Evolutionary conservation across 1,140 invertebrate genomes (phyloP), one percentile per base, ranked within the genome.

Genomic region (Ceratitis capitata): DNA sequence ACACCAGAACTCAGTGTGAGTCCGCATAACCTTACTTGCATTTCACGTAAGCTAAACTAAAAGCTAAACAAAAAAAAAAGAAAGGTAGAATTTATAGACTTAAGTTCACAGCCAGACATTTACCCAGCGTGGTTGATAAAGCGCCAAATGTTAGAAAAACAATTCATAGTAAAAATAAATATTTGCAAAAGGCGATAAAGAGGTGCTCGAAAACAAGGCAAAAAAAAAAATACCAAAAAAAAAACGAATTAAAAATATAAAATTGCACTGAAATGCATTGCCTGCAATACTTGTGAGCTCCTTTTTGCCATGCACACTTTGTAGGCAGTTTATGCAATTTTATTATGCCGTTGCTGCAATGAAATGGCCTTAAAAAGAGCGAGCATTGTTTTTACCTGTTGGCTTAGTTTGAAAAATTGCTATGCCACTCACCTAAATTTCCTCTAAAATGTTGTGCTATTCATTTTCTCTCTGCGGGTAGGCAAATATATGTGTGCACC

Each of bases 321-420:
- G 2, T 45, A 42, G 69, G 69, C 69, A 78, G 39, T 78, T 78
- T 78, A 45, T 78, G 35, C 69, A 42, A 78, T 47, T 78, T 78
- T 45, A 78, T 0, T 45, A 78, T 23, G 39, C 69, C 42, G 39
- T 78, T 39, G 32, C 23, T 9, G 39, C 64, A 42, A 19, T 39
- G 64, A 45, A 74, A 74, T 12, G 35, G 35, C 69, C 39, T 78
- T 42, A 78, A 78, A 78, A 47, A 78, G n/a, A 5, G 69, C 19
- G 14, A 14, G 35, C 61, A 35, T 69, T 78, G 69, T 78, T 78
- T 78, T 45, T 78, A 78, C 35, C 69, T 78, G 39, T 45, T 78
- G 69, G 69, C 69, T 78, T 78, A 78, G 69, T 78, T 78, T n/a
- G 39, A 78, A 78, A 78, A 78, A 45, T 45, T 47, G 35, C 32